A percentile compares a stretch with the other conserved stretches of the same genome.
phyloP scores from a whole-genome alignment of 2,113 vertebrate species.

The Phyllopteryx taeniolatus region DNA sequence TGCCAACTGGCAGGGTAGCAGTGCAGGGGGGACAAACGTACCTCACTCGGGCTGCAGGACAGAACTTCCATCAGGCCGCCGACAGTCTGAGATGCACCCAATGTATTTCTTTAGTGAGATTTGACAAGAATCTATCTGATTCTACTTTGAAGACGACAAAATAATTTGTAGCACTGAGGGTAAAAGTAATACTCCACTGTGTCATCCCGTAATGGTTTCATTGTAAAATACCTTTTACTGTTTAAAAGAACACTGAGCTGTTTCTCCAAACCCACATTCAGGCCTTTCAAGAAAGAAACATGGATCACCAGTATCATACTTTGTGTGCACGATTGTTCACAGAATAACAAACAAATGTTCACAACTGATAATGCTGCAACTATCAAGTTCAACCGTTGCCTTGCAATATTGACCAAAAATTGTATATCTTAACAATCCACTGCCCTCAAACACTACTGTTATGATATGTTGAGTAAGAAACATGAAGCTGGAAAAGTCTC shows the following conservation, averaged over 20 bases:
- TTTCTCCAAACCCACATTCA: not conserved
- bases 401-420: too few species aligned
- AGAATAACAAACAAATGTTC: too few species aligned
- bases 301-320: not conserved
- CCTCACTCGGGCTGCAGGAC: conserved; percentile 66
- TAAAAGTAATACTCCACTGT: not conserved
- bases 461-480: too few species aligned
- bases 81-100: conserved; percentile 21
- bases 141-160: not conserved
- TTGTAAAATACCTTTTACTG: not conserved
- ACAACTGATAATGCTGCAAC: too few species aligned
- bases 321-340: not conserved
- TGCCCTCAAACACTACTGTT: too few species aligned
- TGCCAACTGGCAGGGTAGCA: conserved; percentile 90
- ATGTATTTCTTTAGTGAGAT: conserved; percentile 27
- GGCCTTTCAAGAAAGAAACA: not conserved
- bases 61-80: conserved; percentile 55
- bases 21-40: conserved; percentile 76
- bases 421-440: too few species aligned
- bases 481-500: too few species aligned
- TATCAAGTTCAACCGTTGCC: too few species aligned
- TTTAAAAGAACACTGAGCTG: not conserved
- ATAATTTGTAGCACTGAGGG: not conserved
- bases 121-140: not conserved
- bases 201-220: not conserved